phyloP scores from a whole-genome alignment of 2,113 vertebrate genomes.

The Solea senegalensis region DNA sequence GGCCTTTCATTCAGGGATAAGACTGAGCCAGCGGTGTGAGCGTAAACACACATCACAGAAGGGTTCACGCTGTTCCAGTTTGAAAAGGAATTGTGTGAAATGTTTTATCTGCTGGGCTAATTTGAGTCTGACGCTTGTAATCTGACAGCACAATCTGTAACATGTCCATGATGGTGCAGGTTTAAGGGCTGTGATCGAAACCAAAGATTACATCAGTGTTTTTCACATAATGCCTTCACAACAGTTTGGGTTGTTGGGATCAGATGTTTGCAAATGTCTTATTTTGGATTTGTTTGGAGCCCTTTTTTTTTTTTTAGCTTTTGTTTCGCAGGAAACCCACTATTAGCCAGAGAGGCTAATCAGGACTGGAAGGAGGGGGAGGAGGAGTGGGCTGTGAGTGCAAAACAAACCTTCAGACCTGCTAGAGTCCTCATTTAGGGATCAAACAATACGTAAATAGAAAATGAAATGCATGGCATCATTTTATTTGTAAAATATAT shows the following conservation, averaged over 20 bases:
- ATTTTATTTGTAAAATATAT: background rate
- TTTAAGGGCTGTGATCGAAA: constrained; percentile 7
- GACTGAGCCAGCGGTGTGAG: background rate
- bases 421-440: constrained; percentile 15
- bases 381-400: constrained; percentile 50
- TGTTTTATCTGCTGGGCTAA: too few species aligned
- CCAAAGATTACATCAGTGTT: constrained; percentile 5
- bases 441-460: background rate
- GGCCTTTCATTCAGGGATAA: too few species aligned
- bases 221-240: constrained; percentile 1
- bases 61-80: background rate
- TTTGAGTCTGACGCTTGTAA: background rate
- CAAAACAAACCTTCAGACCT: constrained; percentile 52
- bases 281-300: constrained; percentile 56
- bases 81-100: too few species aligned
- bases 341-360: constrained; percentile 76
- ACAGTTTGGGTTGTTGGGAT: constrained; percentile 45
- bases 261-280: constrained; percentile 61
- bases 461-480: background rate
- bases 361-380: constrained; percentile 55
- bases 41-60: background rate
- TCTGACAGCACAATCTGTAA: constrained; percentile 3
- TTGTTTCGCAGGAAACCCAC: constrained; percentile 75
- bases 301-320: constrained; percentile 39
- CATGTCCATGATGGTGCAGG: constrained; percentile 10